Percentiles rank a stretch among this genome's conserved stretches.
Conservation (phyloP, 2,888 invertebrate genomes). For the Nemoura dubitans region DNA sequence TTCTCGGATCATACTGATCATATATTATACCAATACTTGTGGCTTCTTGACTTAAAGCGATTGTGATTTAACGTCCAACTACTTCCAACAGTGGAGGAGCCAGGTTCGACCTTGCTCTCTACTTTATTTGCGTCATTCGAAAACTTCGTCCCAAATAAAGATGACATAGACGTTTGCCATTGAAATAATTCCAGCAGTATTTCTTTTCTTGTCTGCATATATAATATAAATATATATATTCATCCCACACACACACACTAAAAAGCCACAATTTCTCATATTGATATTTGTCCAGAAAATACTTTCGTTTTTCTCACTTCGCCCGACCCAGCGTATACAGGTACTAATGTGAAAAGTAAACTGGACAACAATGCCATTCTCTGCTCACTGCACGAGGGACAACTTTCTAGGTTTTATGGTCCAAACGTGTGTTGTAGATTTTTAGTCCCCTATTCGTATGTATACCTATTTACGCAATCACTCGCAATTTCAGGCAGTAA, state of each 20-base stretch:
- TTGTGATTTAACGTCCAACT: too few relatives aligned
- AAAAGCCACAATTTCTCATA: background rate
- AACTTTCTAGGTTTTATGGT: background rate
- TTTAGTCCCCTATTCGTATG: background rate
- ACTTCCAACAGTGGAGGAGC: too few relatives aligned
- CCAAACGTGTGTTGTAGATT: background rate
- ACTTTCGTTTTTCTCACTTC: background rate
- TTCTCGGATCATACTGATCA: too few relatives aligned
- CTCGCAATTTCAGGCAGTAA: background rate
- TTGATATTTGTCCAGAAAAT: background rate
- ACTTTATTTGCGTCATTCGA: too few relatives aligned
- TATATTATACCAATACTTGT: too few relatives aligned
- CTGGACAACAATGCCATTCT: background rate
- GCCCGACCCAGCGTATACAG: background rate
- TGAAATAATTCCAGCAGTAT: background rate
- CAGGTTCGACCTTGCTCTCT: too few relatives aligned
- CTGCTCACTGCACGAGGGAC: background rate
- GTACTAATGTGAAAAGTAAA: background rate
- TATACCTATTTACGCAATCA: too few relatives aligned
- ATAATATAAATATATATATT: too few relatives aligned
- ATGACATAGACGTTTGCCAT: background rate
- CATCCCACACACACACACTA: background rate
- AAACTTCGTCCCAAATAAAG: background rate
- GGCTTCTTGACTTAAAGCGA: too few relatives aligned
- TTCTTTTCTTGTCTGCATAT: background rate